These are phyloP conservation scores for Trissoscelio sp. DNA, from an alignment of 2,888 invertebrate genomes.

Conservation along the genomic window DNA sequence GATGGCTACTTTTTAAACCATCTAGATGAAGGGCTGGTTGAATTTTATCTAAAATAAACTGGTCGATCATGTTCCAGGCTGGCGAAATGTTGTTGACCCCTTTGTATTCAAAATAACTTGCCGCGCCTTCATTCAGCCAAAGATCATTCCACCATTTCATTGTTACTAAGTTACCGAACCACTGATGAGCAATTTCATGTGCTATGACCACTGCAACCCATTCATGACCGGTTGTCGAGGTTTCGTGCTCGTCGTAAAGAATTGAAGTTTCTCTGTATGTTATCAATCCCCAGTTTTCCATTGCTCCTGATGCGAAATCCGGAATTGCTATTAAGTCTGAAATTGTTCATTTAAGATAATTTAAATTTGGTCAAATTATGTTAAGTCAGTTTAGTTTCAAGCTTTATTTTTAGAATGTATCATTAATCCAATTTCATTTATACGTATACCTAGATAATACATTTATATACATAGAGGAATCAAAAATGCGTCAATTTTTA, in stretches of 20 bases:
- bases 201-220: conserved; percentile 92
- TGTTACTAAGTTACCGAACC: conserved; percentile 96
- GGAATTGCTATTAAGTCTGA: no score
- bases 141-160: conserved; percentile 97
- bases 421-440: no score
- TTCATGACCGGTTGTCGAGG: conserved; percentile 89
- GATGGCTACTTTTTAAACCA: conserved; percentile 89
- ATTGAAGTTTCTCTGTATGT: conserved; percentile 91
- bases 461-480: no score
- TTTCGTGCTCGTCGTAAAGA: conserved; percentile 87
- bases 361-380: no score
- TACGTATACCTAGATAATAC: no score
- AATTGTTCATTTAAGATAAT: no score
- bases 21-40: conserved; percentile 88
- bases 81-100: conserved; percentile 87
- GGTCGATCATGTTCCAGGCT: conserved; percentile 89
- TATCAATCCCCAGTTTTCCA: conserved; percentile 98
- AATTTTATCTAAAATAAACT: conserved; percentile 88
- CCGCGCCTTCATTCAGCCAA: conserved; percentile 96
- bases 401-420: no score
- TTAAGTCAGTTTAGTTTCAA: no score
- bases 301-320: conserved; percentile 96
- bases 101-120: conserved; percentile 92
- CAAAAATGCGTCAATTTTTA: no score
- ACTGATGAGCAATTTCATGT: conserved; percentile 98